These are phyloP conservation scores for Brachionichthys hirsutus DNA, from an alignment of 2,113 vertebrate genomes.

Conservation along the genomic window DNA sequence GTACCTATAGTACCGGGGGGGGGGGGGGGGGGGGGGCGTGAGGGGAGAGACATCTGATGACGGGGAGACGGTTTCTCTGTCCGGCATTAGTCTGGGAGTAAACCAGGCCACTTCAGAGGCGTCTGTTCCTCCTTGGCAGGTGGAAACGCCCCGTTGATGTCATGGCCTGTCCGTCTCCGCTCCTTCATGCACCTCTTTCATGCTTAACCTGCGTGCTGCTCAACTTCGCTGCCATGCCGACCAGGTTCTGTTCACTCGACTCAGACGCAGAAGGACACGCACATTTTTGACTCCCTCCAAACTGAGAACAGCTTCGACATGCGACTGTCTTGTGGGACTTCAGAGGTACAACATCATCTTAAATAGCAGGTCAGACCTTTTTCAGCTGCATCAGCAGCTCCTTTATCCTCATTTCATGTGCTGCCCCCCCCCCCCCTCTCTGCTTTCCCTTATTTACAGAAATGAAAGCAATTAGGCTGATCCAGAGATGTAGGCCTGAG, in stretches of 20 bases:
- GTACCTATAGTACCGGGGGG: too few species aligned
- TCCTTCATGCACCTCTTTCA: background rate
- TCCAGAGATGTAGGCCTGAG: conserved; percentile 17
- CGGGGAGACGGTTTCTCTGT: conserved; percentile 33
- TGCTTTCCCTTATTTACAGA: conserved; percentile 27
- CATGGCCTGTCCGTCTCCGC: background rate
- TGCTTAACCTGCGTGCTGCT: too few species aligned
- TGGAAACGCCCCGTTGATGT: conserved; percentile 16
- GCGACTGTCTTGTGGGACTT: conserved; percentile 17
- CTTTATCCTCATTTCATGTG: conserved; percentile 30
- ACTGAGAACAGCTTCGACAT: background rate
- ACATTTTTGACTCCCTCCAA: background rate
- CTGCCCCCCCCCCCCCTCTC: too few species aligned
- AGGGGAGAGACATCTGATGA: conserved; percentile 1
- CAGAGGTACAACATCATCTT: conserved; percentile 11
- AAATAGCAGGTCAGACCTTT: conserved; percentile 14
- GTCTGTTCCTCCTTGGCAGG: conserved; percentile 12
- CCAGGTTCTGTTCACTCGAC: too few species aligned
- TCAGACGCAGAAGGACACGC: background rate
- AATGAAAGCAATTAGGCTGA: conserved; percentile 48
- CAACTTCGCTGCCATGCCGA: too few species aligned
- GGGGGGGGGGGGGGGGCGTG: background rate
- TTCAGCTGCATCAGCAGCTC: conserved; percentile 35
- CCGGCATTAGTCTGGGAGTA: background rate
- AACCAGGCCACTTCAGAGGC: conserved; percentile 17